These are phyloP conservation scores for Pao palembangensis DNA, from an alignment of 2,113 vertebrate genomes.

Conservation along the genomic window DNA sequence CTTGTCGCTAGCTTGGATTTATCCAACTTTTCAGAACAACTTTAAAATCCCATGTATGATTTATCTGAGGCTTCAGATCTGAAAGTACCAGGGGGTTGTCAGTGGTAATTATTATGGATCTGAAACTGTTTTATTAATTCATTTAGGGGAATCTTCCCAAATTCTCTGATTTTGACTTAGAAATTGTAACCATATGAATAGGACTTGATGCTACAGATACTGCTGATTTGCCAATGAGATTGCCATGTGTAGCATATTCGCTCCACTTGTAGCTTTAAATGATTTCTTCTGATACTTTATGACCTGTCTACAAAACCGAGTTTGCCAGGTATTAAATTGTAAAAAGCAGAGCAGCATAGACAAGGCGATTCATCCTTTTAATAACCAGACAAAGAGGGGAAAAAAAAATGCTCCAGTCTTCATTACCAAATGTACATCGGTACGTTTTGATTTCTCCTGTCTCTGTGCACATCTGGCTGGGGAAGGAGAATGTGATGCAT, in stretches of 20 bases:
- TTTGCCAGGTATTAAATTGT: conserved; percentile 22
- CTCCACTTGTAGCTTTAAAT: no score
- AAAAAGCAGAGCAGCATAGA: conserved; percentile 4
- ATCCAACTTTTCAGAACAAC: not conserved
- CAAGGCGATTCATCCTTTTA: conserved; percentile 32
- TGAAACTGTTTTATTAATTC: no score
- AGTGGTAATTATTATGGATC: conserved; percentile 5
- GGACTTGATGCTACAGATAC: not conserved
- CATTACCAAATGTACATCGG: conserved; percentile 52
- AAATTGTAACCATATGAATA: no score
- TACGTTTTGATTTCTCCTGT: conserved; percentile 69
- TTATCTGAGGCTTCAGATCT: conserved; percentile 15
- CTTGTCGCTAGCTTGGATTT: conserved; percentile 6
- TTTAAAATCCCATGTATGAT: conserved; percentile 2
- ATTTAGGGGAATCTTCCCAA: no score
- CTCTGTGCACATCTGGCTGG: conserved; percentile 76
- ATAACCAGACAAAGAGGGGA: conserved; percentile 40
- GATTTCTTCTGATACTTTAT: no score
- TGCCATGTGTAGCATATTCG: no score
- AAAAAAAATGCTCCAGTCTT: conserved; percentile 13
- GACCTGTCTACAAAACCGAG: not conserved
- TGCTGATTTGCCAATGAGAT: not conserved
- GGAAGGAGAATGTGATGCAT: conserved; percentile 75
- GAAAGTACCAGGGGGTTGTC: not conserved
- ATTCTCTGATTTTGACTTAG: no score